Percentiles rank a stretch among this genome's conserved stretches.
These are phyloP conservation scores for Spisula solida DNA, from an alignment of 2,888 invertebrate genomes.

Conservation along the genomic window DNA sequence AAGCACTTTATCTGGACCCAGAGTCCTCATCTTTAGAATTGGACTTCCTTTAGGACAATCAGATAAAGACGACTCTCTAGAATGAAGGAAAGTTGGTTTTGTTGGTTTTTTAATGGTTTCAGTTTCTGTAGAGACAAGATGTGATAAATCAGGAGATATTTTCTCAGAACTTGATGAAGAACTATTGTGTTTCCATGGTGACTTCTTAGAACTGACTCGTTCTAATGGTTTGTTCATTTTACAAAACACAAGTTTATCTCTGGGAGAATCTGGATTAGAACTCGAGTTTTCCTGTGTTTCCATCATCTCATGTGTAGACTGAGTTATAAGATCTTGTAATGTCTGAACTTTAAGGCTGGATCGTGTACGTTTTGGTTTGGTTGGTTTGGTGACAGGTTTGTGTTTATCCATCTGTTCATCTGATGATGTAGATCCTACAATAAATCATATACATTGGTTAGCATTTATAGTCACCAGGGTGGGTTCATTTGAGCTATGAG, in stretches of 20 bases:
- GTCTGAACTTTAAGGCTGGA: constrained; percentile 59
- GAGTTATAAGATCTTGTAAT: constrained; percentile 58
- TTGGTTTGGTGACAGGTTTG: constrained; percentile 29
- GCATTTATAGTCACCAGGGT: too few species aligned
- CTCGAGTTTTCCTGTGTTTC: constrained; percentile 63
- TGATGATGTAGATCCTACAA: constrained; percentile 65
- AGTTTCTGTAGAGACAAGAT: constrained; percentile 41
- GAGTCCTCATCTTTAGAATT: constrained; percentile 70
- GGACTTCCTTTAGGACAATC: constrained; percentile 74
- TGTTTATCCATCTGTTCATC: constrained; percentile 46
- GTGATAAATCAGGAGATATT: constrained; percentile 52
- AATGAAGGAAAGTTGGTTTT: constrained; percentile 80
- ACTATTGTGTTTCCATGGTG: constrained; percentile 45
- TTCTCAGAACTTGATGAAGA: constrained; percentile 64
- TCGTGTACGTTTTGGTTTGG: constrained; percentile 41
- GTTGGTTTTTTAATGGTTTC: constrained; percentile 74
- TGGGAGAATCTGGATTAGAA: constrained; percentile 75
- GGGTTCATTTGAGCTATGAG: too few species aligned
- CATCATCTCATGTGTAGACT: constrained; percentile 47
- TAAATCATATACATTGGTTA: background rate
- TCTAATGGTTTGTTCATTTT: constrained; percentile 50
- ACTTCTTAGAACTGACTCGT: constrained; percentile 35
- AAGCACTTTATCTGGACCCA: constrained; percentile 32
- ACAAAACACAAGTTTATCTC: constrained; percentile 62
- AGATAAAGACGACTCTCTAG: constrained; percentile 68